Evolutionary conservation across 2,888 invertebrate species (phyloP).

Genomic region (Amorpha juglandis): DNA sequence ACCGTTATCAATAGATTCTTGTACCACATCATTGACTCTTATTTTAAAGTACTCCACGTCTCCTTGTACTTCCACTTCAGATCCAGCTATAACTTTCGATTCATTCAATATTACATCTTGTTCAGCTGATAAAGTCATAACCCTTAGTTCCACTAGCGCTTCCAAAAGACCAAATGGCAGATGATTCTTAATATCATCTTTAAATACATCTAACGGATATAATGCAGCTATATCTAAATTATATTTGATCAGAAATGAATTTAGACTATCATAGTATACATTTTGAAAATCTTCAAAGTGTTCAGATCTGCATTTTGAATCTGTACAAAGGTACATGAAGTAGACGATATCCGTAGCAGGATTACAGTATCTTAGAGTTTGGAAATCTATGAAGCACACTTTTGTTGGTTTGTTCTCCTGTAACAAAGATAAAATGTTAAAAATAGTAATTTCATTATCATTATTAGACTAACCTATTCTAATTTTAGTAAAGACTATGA

Average conservation of each 20-base stretch:
- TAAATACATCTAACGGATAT: conserved; percentile 58
- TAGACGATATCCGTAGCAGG: conserved; percentile 69
- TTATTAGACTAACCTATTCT: background rate
- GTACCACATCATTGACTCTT: conserved; percentile 66
- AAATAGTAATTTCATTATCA: background rate
- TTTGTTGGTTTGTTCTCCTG: conserved; percentile 55
- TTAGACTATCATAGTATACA: conserved; percentile 61
- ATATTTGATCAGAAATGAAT: conserved; percentile 52
- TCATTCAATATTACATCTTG: conserved; percentile 48
- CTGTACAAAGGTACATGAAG: conserved; percentile 67
- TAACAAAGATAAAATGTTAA: conserved; percentile 4
- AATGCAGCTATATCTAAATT: conserved; percentile 53
- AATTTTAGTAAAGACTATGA: background rate
- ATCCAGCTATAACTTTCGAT: conserved; percentile 41
- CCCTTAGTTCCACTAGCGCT: conserved; percentile 64
- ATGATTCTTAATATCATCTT: conserved; percentile 56
- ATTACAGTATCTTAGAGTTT: conserved; percentile 68
- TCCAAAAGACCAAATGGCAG: conserved; percentile 63
- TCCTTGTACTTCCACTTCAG: conserved; percentile 39
- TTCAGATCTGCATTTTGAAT: conserved; percentile 62
- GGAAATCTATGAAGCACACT: conserved; percentile 71
- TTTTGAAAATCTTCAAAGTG: conserved; percentile 54
- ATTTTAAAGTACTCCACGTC: conserved; percentile 49
- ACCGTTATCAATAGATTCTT: conserved; percentile 60
- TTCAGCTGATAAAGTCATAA: conserved; percentile 54